Evolutionary conservation across 2,113 vertebrate species (phyloP).

Genomic region (Haplotaxodon microlepis): DNA sequence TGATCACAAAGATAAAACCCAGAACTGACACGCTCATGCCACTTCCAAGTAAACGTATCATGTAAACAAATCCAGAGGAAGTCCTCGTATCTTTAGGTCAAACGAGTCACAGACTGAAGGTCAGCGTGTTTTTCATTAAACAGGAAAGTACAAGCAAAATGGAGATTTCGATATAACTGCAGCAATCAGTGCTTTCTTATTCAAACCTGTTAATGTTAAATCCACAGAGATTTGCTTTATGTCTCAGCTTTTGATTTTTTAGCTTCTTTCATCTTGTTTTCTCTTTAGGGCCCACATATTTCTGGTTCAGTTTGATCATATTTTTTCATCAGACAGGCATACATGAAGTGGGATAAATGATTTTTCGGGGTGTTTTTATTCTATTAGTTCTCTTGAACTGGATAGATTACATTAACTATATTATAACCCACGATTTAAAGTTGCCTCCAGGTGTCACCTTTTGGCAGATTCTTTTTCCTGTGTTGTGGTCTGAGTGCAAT

Average conservation of each 20-base stretch:
- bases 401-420: neutral
- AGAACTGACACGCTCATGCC: neutral
- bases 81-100: neutral
- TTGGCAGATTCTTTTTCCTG: neutral
- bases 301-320: neutral
- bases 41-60: neutral
- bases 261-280: neutral
- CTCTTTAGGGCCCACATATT: neutral
- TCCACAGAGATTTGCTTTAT: neutral
- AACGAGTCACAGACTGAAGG: neutral
- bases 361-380: neutral
- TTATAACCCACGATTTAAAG: neutral
- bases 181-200: neutral
- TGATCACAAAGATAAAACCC: neutral
- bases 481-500: neutral
- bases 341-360: neutral
- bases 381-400: neutral
- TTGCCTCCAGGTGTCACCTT: neutral
- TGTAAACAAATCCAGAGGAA: neutral
- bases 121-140: neutral
- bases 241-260: neutral
- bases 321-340: neutral
- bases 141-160: neutral
- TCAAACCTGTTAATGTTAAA: neutral
- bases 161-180: neutral